These are phyloP conservation scores for Volucella bombylans DNA, from an alignment of 2,888 invertebrate genomes.

Conservation along the genomic window DNA sequence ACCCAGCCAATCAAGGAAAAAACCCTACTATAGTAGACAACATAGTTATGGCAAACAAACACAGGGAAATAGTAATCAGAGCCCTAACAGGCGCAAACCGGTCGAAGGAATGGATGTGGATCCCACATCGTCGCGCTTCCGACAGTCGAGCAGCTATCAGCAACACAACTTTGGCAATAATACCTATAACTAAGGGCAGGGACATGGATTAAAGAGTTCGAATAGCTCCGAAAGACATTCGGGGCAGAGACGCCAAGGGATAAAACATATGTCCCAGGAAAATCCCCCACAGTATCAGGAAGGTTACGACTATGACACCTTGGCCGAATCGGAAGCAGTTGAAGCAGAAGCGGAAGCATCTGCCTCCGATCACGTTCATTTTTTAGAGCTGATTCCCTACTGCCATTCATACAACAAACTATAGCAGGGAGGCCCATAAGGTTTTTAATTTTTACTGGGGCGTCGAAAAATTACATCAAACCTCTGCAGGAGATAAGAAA, in stretches of 20 bases:
- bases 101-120: slow-evolving; percentile 19
- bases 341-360: slow-evolving; percentile 29
- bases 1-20: slow-evolving; percentile 11
- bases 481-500: slow-evolving; percentile 37
- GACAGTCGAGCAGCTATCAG: slow-evolving; percentile 4
- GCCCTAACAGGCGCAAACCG: background rate
- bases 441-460: slow-evolving; percentile 62
- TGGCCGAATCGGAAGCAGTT: slow-evolving; percentile 11
- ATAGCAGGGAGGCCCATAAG: slow-evolving; percentile 46
- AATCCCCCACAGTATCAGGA: slow-evolving; percentile 15
- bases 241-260: slow-evolving; percentile 56
- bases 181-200: slow-evolving; percentile 27
- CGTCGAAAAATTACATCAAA: slow-evolving; percentile 67
- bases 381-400: slow-evolving; percentile 58
- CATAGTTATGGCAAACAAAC: slow-evolving; percentile 14
- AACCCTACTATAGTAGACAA: slow-evolving; percentile 21
- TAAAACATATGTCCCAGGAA: slow-evolving; percentile 50
- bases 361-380: slow-evolving; percentile 37
- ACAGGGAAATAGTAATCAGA: background rate
- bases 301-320: background rate
- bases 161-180: background rate
- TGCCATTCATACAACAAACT: slow-evolving; percentile 58
- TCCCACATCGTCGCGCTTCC: slow-evolving; percentile 13
- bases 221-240: slow-evolving; percentile 44
- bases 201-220: slow-evolving; percentile 28